Conservation (phyloP, 2,113 vertebrate genomes). For the Tachysurus fulvidraco region DNA sequence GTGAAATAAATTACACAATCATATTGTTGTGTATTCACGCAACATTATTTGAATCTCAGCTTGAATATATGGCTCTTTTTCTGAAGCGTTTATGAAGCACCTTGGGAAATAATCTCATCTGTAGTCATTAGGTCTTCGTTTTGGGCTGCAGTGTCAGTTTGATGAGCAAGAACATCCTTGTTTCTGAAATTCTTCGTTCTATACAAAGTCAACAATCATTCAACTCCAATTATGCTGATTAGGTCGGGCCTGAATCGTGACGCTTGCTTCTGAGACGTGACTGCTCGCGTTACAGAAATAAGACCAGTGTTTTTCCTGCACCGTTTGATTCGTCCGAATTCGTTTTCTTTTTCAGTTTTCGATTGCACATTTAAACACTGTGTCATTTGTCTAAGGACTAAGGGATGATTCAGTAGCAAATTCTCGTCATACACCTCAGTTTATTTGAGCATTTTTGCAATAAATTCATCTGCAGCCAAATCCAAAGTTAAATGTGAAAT, state of each 20-base stretch:
- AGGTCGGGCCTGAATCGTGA: conserved; percentile 9
- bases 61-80: not conserved
- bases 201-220: conserved; percentile 23
- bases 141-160: not conserved
- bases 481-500: conserved; percentile 24
- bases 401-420: not conserved
- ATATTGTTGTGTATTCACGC: not conserved
- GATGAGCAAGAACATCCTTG: not conserved
- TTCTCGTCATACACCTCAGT: not conserved
- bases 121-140: not conserved
- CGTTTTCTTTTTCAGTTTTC: not conserved
- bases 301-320: not conserved
- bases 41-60: not conserved
- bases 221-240: conserved; percentile 40
- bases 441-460: conserved; percentile 25
- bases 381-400: not conserved
- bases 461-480: not conserved
- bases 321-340: not conserved
- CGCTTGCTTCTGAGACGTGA: not conserved
- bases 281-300: not conserved
- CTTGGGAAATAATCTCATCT: not conserved
- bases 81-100: no score
- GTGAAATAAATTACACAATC: not conserved
- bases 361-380: not conserved
- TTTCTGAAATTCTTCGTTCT: conserved; percentile 25